Evolutionary conservation across 2,797 vertebrate species (phyloP).

Genomic region (Enteromius anoplus): DNA sequence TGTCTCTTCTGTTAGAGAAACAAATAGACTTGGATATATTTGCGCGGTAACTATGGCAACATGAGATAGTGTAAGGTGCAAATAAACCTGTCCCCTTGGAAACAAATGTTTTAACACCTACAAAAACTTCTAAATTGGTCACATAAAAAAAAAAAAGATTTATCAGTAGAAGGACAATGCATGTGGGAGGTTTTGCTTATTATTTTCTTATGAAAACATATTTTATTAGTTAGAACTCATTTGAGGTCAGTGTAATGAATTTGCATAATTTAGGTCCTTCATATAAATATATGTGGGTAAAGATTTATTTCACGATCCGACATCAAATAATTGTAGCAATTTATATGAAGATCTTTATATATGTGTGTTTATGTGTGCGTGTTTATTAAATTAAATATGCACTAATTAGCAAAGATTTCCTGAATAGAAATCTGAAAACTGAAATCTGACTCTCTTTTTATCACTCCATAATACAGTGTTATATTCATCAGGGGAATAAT

Average conservation of each 20-base stretch:
- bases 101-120: slow-evolving; percentile 49
- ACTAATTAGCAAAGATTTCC: neutral
- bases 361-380: too few relatives aligned
- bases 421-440: neutral
- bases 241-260: neutral
- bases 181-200: too few relatives aligned
- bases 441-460: neutral
- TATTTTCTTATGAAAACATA: neutral
- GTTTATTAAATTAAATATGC: too few relatives aligned
- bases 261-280: neutral
- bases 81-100: slow-evolving; percentile 49
- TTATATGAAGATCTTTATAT: too few relatives aligned
- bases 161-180: neutral
- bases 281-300: neutral
- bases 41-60: slow-evolving; percentile 48
- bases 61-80: slow-evolving; percentile 34
- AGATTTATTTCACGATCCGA: neutral
- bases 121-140: slow-evolving; percentile 18
- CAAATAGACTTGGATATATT: slow-evolving; percentile 11
- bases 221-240: neutral
- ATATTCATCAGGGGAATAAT: too few relatives aligned
- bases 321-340: too few relatives aligned
- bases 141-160: neutral
- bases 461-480: neutral
- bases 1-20: slow-evolving; percentile 6